Conservation (phyloP, 2,888 invertebrate genomes). For the Quadriops clusia region DNA sequence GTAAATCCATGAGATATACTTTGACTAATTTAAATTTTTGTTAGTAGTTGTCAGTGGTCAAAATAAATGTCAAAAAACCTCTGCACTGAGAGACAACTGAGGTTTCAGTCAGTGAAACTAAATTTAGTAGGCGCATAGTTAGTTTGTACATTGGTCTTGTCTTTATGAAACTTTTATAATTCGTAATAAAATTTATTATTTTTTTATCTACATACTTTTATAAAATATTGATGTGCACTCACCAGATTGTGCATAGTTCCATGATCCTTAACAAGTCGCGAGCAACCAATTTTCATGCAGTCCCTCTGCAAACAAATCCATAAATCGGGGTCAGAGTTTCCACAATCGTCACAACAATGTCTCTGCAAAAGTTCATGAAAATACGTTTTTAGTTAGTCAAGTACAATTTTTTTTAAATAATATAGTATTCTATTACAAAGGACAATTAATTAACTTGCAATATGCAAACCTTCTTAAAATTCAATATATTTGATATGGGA, state of each 20-base stretch:
- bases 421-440: background rate
- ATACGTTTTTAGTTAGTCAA: slow-evolving; percentile 7
- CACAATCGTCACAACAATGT: slow-evolving; percentile 58
- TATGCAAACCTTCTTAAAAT: slow-evolving; percentile 26
- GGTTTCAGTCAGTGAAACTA: no score
- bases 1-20: no score
- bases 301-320: slow-evolving; percentile 77
- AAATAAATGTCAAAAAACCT: no score
- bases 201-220: no score
- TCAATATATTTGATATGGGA: slow-evolving; percentile 27
- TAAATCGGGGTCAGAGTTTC: slow-evolving; percentile 61
- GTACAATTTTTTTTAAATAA: slow-evolving; percentile 3
- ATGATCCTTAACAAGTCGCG: slow-evolving; percentile 72
- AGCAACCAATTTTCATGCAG: slow-evolving; percentile 74
- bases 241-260: slow-evolving; percentile 70
- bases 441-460: slow-evolving; percentile 1
- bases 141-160: no score
- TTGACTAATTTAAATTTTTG: no score
- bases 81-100: no score
- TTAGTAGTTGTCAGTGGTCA: no score
- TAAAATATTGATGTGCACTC: slow-evolving; percentile 19
- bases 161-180: no score
- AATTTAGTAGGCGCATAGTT: no score
- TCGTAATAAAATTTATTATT: no score
- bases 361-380: slow-evolving; percentile 31